phyloP scores from a whole-genome alignment of 2,888 invertebrate species.

The Epicampocera succincta region DNA sequence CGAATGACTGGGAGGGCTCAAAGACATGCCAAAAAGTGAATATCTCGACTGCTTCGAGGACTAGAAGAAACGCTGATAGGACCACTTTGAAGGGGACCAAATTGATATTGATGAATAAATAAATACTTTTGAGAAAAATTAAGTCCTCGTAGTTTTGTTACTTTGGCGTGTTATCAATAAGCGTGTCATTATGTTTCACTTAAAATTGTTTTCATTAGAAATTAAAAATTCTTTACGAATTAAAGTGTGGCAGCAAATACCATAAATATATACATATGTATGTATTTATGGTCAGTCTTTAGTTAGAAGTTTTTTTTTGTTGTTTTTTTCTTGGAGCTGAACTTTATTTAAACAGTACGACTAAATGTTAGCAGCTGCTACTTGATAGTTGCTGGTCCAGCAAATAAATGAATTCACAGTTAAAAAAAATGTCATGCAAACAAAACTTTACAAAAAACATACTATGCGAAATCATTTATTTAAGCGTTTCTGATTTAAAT shows the following conservation, averaged over 20 bases:
- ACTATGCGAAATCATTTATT: neutral
- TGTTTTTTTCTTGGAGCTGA: neutral
- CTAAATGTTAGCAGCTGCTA: conserved; percentile 63
- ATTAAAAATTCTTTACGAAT: conserved; percentile 39
- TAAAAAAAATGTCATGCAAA: conserved; percentile 57
- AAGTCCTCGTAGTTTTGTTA: neutral
- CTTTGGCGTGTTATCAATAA: conserved; percentile 3
- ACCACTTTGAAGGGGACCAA: too few relatives aligned
- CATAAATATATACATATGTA: too few relatives aligned
- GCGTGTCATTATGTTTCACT: neutral
- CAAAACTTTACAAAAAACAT: conserved; percentile 15
- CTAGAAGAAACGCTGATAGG: too few relatives aligned
- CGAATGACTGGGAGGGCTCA: too few relatives aligned
- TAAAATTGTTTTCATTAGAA: conserved; percentile 40
- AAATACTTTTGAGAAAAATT: too few relatives aligned
- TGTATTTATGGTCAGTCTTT: too few relatives aligned
- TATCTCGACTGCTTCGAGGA: too few relatives aligned
- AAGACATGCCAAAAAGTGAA: too few relatives aligned
- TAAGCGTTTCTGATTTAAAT: conserved; percentile 16
- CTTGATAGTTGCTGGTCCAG: conserved; percentile 49
- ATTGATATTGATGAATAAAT: too few relatives aligned
- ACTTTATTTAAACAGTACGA: conserved; percentile 1
- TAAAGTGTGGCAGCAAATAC: conserved; percentile 61
- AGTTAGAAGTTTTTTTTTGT: conserved; percentile 8
- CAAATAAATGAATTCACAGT: conserved; percentile 62